Evolutionary conservation across 2,113 vertebrate species (phyloP).

Genomic region (Oenanthe oenanthe): DNA sequence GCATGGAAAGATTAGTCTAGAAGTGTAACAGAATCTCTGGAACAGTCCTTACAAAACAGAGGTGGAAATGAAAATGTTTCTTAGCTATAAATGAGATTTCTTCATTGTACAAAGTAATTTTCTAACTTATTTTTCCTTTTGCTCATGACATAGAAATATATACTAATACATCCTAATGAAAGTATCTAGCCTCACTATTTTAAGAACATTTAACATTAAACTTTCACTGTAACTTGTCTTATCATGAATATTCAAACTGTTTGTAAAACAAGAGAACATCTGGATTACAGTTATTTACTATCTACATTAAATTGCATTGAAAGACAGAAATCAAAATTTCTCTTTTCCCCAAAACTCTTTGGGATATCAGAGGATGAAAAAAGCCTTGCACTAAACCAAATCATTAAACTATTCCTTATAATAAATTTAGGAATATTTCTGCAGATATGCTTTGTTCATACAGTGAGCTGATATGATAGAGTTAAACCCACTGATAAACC

Average conservation of each 20-base stretch:
- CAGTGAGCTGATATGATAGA: background rate
- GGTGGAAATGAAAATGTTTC: background rate
- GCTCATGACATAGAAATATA: background rate
- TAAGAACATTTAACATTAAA: background rate
- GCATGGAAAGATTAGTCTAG: background rate
- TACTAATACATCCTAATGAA: background rate
- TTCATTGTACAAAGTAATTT: background rate
- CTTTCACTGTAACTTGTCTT: background rate
- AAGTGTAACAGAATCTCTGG: background rate
- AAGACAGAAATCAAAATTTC: background rate
- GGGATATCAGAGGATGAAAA: background rate
- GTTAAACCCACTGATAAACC: background rate
- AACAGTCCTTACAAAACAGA: background rate
- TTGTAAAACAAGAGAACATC: background rate
- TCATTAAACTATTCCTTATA: background rate
- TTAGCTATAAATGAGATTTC: background rate
- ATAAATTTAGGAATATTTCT: background rate
- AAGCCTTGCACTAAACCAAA: background rate
- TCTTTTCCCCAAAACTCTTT: fast-evolving
- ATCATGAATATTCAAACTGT: background rate
- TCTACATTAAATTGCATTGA: background rate
- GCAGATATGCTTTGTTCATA: background rate
- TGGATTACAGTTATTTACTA: background rate
- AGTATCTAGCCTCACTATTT: background rate
- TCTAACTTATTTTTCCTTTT: background rate